Percentiles rank a stretch among this genome's conserved stretches.
These are phyloP conservation scores for Lochmaea crataegi DNA, from an alignment of 2,888 invertebrate genomes.

Conservation along the genomic window DNA sequence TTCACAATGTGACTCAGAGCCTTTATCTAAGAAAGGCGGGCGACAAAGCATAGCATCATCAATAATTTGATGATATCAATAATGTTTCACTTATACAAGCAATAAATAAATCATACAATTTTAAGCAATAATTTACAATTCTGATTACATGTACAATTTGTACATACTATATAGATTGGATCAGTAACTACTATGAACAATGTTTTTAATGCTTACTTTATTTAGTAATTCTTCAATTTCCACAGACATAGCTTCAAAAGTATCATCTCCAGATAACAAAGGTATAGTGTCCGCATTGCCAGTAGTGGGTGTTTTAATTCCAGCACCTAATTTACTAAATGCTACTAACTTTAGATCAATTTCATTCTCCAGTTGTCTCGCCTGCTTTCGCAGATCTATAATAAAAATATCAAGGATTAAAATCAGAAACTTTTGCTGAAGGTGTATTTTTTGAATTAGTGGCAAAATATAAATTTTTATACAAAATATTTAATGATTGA, in stretches of 20 bases:
- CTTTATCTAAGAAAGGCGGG: too few relatives aligned
- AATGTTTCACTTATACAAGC: too few relatives aligned
- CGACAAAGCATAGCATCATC: too few relatives aligned
- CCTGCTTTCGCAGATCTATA: constrained; percentile 91
- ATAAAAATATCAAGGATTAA: background rate
- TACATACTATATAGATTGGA: too few relatives aligned
- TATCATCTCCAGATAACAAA: constrained; percentile 87
- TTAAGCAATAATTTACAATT: background rate
- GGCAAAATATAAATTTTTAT: background rate
- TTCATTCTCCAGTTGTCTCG: constrained; percentile 93
- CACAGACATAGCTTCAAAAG: constrained; percentile 91
- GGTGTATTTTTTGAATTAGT: constrained; percentile 8
- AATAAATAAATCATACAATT: background rate
- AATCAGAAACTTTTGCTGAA: background rate
- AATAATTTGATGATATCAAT: too few relatives aligned
- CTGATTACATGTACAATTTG: background rate
- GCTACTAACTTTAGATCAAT: constrained; percentile 95
- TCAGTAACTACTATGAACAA: background rate
- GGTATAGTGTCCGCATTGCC: constrained; percentile 81
- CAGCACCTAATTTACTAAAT: constrained; percentile 93
- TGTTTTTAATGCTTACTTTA: constrained; percentile 69
- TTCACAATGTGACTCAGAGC: too few relatives aligned
- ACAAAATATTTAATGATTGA: background rate
- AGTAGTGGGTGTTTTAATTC: constrained; percentile 66
- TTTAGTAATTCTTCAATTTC: constrained; percentile 90